These are phyloP conservation scores for Elachura formosa DNA, from an alignment of 2,113 vertebrate genomes.

Conservation along the genomic window DNA sequence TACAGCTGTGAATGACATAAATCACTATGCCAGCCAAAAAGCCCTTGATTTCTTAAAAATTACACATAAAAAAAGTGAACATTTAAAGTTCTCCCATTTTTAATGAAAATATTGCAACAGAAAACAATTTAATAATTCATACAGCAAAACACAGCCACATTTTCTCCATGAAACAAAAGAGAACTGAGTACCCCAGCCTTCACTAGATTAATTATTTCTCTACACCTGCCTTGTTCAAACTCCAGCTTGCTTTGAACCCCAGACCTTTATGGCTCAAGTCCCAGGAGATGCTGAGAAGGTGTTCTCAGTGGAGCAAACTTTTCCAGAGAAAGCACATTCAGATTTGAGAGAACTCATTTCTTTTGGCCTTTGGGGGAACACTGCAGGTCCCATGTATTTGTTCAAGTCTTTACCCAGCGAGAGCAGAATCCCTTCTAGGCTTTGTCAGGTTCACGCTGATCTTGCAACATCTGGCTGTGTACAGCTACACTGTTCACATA, in stretches of 20 bases:
- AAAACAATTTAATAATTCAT: background rate
- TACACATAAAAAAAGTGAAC: background rate
- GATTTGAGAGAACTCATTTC: constrained; percentile 54
- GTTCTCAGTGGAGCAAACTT: constrained; percentile 26
- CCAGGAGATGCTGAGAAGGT: constrained; percentile 8
- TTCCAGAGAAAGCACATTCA: constrained; percentile 18
- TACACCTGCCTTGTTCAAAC: background rate
- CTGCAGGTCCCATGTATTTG: constrained; percentile 51
- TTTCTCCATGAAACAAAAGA: background rate
- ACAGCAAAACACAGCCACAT: background rate
- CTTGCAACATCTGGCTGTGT: background rate
- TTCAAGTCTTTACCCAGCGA: background rate
- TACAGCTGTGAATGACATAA: background rate
- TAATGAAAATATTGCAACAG: background rate
- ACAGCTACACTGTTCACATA: background rate
- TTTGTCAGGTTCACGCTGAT: background rate
- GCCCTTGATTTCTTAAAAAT: background rate
- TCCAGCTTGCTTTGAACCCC: background rate
- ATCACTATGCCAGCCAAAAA: background rate
- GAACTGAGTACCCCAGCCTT: background rate
- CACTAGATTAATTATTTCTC: constrained; percentile 6
- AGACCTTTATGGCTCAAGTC: constrained; percentile 27
- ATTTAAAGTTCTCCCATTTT: background rate
- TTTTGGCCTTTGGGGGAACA: constrained; percentile 50
- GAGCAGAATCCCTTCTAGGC: constrained; percentile 25